These are phyloP conservation scores for Bombus consobrinus DNA, from an alignment of 1,140 invertebrate species.

Conservation along the genomic window DNA sequence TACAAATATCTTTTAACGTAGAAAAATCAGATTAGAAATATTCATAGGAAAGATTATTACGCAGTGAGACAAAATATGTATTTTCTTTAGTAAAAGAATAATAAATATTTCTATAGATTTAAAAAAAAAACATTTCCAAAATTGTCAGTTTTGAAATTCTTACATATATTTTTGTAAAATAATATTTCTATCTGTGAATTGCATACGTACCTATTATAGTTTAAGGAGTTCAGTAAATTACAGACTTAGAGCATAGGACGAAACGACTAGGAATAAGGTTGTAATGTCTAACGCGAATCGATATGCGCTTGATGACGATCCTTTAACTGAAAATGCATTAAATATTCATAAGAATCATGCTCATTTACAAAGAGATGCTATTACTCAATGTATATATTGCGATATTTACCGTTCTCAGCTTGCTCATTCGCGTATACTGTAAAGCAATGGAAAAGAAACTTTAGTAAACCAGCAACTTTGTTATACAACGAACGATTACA, in stretches of 20 bases:
- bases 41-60: not conserved
- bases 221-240: slow-evolving; percentile 71
- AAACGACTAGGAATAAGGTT: slow-evolving; percentile 74
- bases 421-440: slow-evolving; percentile 3
- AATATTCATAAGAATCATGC: not conserved
- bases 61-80: no score
- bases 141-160: not conserved
- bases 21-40: not conserved
- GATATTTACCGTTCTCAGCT: slow-evolving; percentile 37
- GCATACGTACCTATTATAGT: slow-evolving; percentile 68
- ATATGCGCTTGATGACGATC: slow-evolving; percentile 34
- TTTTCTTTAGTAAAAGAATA: not conserved
- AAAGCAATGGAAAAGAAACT: slow-evolving; percentile 11
- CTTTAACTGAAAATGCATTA: slow-evolving; percentile 57
- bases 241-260: slow-evolving; percentile 71
- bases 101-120: not conserved
- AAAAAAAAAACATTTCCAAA: no score
- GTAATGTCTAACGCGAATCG: slow-evolving; percentile 55
- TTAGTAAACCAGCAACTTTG: not conserved
- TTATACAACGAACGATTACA: not conserved
- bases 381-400: not conserved
- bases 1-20: not conserved
- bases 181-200: not conserved
- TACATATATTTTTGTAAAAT: not conserved
- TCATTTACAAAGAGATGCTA: not conserved